Conservation (phyloP, 2,113 vertebrate species). For the Anoplopoma fimbria region DNA sequence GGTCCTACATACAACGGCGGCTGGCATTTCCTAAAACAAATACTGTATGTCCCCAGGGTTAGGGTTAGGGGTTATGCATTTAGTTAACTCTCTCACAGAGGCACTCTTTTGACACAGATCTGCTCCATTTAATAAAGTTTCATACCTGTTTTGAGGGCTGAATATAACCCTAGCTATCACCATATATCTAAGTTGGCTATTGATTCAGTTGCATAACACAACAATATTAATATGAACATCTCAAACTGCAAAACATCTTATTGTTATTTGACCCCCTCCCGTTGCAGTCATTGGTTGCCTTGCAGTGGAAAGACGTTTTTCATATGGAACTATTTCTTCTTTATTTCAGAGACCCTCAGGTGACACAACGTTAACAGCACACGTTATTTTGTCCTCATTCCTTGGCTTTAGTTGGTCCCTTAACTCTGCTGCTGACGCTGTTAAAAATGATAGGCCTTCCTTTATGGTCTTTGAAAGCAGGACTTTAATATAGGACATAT, state of each 20-base stretch:
- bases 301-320: neutral
- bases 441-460: neutral
- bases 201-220: too few species aligned
- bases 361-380: neutral
- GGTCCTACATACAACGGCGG: neutral
- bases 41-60: neutral
- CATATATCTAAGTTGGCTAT: too few species aligned
- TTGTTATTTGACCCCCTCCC: too few species aligned
- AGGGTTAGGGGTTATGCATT: neutral
- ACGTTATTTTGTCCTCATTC: neutral
- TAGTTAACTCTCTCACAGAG: neutral
- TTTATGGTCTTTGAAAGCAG: too few species aligned
- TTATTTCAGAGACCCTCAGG: neutral
- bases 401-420: too few species aligned
- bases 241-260: neutral
- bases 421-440: neutral
- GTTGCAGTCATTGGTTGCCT: too few species aligned
- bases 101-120: too few species aligned
- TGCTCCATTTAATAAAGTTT: too few species aligned
- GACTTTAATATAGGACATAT: too few species aligned
- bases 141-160: too few species aligned
- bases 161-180: too few species aligned
- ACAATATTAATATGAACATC: too few species aligned
- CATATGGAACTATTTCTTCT: neutral
- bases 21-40: constrained; percentile 11